phyloP scores from a whole-genome alignment of 2,797 vertebrate genomes.

The Gymnothorax javanicus region DNA sequence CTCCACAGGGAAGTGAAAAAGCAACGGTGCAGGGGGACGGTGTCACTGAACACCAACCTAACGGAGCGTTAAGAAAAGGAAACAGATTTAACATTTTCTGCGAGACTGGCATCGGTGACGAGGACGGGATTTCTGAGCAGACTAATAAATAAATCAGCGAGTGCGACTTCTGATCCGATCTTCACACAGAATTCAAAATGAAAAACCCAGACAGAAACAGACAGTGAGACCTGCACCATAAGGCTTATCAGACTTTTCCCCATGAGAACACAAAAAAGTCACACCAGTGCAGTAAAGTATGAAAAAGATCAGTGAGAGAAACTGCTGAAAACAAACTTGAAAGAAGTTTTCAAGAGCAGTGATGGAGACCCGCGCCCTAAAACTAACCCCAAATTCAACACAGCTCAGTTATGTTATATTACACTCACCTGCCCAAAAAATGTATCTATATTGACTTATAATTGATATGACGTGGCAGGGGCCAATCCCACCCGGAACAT shows the following conservation, averaged over 20 bases:
- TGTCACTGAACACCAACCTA: too few relatives aligned
- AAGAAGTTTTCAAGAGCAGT: background rate
- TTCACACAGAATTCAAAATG: constrained; percentile 49
- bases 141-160: constrained; percentile 45
- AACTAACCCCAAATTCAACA: background rate
- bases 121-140: background rate
- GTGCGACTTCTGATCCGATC: constrained; percentile 42
- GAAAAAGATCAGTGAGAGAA: background rate
- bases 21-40: background rate
- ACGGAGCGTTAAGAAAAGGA: background rate
- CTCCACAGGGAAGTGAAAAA: background rate
- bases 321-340: background rate
- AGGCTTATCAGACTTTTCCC: background rate
- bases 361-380: background rate
- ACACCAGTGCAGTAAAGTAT: background rate
- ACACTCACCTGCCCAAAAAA: too few relatives aligned
- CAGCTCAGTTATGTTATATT: too few relatives aligned
- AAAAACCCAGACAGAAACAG: constrained; percentile 16
- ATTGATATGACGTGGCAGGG: too few relatives aligned
- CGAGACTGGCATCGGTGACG: background rate
- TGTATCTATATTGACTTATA: too few relatives aligned
- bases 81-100: background rate
- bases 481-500: too few relatives aligned
- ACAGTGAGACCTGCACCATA: background rate
- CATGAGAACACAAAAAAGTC: background rate